Conservation (phyloP, 2,888 invertebrate species). For the Cataglyphis cursor region DNA sequence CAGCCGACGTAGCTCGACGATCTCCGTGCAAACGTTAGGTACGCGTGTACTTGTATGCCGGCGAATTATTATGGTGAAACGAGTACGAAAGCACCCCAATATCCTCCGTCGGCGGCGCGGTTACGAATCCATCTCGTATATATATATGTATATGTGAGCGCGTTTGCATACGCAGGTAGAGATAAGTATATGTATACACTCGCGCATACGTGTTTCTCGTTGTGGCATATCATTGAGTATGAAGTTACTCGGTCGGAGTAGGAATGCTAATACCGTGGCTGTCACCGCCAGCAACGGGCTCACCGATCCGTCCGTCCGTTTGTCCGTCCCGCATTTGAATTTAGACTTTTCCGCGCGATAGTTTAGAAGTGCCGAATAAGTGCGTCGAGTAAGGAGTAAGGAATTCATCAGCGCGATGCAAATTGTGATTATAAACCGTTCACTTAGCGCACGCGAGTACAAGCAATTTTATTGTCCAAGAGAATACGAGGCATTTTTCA, state of each 20-base stretch:
- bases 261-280: constrained; percentile 81
- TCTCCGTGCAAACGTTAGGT: constrained; percentile 72
- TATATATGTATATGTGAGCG: constrained; percentile 56
- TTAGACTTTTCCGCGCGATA: constrained; percentile 72
- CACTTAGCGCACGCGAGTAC: neutral
- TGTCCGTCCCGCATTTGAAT: constrained; percentile 39
- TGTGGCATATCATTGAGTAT: constrained; percentile 68
- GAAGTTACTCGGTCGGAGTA: constrained; percentile 77
- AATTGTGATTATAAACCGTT: neutral
- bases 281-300: constrained; percentile 77
- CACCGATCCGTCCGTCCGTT: constrained; percentile 71
- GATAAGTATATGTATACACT: constrained; percentile 14
- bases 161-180: constrained; percentile 21
- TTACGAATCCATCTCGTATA: constrained; percentile 54
- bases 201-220: constrained; percentile 53
- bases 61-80: constrained; percentile 78
- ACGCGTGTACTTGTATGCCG: constrained; percentile 72
- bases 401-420: neutral
- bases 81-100: constrained; percentile 77
- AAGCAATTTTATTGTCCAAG: constrained; percentile 7
- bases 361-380: neutral
- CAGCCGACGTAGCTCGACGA: constrained; percentile 68
- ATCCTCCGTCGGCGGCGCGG: constrained; percentile 66
- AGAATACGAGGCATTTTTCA: constrained; percentile 19
- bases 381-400: constrained; percentile 15